These are phyloP conservation scores for Drosophila pachea DNA, from an alignment of 1,140 invertebrate species.

Conservation along the genomic window DNA sequence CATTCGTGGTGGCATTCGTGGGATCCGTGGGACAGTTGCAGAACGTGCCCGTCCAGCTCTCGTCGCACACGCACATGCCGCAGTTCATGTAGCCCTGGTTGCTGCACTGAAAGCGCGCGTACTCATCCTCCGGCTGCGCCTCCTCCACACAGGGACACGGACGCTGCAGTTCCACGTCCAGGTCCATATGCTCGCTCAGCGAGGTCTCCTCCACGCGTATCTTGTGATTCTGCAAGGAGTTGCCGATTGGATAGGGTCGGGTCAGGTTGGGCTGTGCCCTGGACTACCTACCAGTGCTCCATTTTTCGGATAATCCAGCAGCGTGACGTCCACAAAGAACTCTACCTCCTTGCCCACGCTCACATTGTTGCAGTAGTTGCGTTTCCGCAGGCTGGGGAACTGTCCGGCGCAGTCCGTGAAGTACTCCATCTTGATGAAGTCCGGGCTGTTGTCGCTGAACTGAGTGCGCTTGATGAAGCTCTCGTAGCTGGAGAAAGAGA, in stretches of 20 bases:
- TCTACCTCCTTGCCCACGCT: constrained; percentile 81
- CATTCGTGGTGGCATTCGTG: constrained; percentile 78
- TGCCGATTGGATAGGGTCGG: not conserved
- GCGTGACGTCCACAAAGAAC: constrained; percentile 81
- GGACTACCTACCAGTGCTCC: constrained; percentile 72
- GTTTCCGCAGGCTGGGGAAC: constrained; percentile 63
- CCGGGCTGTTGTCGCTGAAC: constrained; percentile 80
- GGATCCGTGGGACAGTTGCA: constrained; percentile 80
- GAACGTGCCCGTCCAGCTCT: constrained; percentile 81
- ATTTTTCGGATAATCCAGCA: constrained; percentile 80
- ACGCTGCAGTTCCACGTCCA: constrained; percentile 72
- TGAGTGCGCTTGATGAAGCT: constrained; percentile 81
- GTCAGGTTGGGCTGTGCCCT: not conserved
- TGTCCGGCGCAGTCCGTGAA: constrained; percentile 81
- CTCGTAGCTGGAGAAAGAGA: constrained; percentile 76
- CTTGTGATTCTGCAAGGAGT: constrained; percentile 40
- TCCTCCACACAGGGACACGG: constrained; percentile 66
- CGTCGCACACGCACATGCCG: constrained; percentile 81
- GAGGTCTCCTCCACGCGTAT: constrained; percentile 69
- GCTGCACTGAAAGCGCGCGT: constrained; percentile 50
- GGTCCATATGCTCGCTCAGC: constrained; percentile 77
- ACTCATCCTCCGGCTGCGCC: constrained; percentile 39
- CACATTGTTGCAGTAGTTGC: constrained; percentile 81
- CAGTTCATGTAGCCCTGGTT: constrained; percentile 80
- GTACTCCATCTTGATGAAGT: constrained; percentile 80